Evolutionary conservation across 2,797 vertebrate genomes (phyloP).

Genomic region (Antennarius maculatus): DNA sequence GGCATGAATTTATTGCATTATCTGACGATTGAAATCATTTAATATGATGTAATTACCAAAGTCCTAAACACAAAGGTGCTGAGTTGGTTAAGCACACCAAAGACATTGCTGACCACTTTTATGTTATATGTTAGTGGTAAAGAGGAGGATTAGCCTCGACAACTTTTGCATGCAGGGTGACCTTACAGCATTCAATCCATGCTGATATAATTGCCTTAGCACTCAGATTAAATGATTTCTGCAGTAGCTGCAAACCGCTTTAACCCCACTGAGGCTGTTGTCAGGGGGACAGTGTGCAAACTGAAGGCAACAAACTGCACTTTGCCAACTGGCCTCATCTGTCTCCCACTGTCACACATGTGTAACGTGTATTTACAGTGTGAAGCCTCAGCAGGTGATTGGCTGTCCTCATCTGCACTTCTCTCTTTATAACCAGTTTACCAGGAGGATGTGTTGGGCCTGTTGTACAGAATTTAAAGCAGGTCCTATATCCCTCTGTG

Average conservation of each 20-base stretch:
- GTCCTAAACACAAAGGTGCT: slow-evolving; percentile 24
- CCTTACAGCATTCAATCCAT: slow-evolving; percentile 43
- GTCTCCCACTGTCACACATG: slow-evolving; percentile 35
- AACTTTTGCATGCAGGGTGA: slow-evolving; percentile 46
- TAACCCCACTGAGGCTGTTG: slow-evolving; percentile 64
- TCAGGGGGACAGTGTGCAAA: slow-evolving; percentile 69
- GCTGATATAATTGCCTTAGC: slow-evolving; percentile 62
- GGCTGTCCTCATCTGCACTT: neutral
- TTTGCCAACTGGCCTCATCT: slow-evolving; percentile 35
- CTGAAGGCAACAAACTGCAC: slow-evolving; percentile 59
- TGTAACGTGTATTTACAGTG: slow-evolving; percentile 19
- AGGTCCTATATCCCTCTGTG: slow-evolving; percentile 1
- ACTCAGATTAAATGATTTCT: slow-evolving; percentile 63
- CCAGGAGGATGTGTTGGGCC: neutral
- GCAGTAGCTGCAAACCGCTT: slow-evolving; percentile 60
- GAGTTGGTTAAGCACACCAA: slow-evolving; percentile 7
- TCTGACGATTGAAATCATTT: too few species aligned
- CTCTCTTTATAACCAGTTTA: neutral
- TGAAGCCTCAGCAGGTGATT: slow-evolving; percentile 27
- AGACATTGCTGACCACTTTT: slow-evolving; percentile 10
- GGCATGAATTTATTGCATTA: too few species aligned
- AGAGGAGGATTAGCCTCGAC: slow-evolving; percentile 57
- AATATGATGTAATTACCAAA: neutral
- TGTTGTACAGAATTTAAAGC: slow-evolving; percentile 6
- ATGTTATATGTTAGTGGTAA: slow-evolving; percentile 25